Evolutionary conservation across 2,797 vertebrate genomes (phyloP).

Genomic region (Galago senegalensis): DNA sequence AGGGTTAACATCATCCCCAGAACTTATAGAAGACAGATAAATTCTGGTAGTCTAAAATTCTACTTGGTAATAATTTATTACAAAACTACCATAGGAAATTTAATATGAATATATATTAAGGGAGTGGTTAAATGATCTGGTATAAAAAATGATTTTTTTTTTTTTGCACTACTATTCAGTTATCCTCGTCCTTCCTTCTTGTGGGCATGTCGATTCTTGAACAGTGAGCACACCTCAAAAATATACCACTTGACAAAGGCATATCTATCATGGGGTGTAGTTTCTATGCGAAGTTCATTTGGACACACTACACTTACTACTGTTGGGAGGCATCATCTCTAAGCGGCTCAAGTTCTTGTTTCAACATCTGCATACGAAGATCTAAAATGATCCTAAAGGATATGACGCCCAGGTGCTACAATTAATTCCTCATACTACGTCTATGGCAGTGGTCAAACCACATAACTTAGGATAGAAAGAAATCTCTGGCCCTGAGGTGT

Average conservation of each 20-base stretch:
- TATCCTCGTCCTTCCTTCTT: neutral
- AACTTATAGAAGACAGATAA: neutral
- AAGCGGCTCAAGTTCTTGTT: conserved; percentile 39
- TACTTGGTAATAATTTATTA: neutral
- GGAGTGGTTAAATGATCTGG: neutral
- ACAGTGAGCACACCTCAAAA: neutral
- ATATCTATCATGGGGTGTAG: neutral
- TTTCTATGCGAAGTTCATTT: neutral
- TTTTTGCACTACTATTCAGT: no score
- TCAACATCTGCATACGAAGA: conserved; percentile 73
- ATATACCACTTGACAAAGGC: neutral
- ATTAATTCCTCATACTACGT: neutral
- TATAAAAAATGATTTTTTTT: conserved; percentile 4
- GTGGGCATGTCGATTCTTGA: neutral
- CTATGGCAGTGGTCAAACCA: neutral
- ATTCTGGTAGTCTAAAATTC: neutral
- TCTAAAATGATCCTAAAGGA: neutral
- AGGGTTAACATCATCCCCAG: neutral
- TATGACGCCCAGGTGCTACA: neutral
- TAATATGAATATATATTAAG: neutral
- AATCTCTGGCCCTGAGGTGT: neutral
- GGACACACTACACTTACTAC: neutral
- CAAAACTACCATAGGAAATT: neutral
- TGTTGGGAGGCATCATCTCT: neutral
- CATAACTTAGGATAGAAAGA: neutral